Evolutionary conservation across 2,113 vertebrate species (phyloP), one percentile per base, ranked within the genome.

Genomic region (Danionella cerebrum): DNA sequence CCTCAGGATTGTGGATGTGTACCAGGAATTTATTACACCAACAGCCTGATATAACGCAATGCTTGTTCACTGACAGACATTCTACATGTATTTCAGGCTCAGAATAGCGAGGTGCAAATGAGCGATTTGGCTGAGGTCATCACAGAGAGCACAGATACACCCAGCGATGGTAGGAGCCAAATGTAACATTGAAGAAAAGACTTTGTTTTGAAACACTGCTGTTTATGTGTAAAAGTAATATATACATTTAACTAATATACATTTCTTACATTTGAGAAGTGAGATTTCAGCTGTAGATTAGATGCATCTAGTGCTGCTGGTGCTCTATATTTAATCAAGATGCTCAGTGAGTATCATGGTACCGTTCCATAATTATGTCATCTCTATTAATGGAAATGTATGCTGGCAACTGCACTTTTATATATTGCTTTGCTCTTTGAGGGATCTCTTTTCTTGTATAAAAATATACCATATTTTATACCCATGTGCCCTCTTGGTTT

Each of bases 101-200:
- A 80, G 79, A 75, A 76, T 22, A 38, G 77, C 13, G 79, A 78
- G 52, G 70, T 69, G 63, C 73, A 75, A 62, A 64, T 72, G 31
- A 60, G 71, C 0, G 74, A 76, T n/a, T 48, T 67, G 13, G 70
- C 45, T 0, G 79, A 77, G 27, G 68, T 67, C n/a, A 31, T 75
- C 25, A 41, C 16, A 19, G 67, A 72, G 41, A 57, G 38, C 48
- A 60, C 73, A 4, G 75, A 74, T 12, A 48, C 36, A 0, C 31
- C 53, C 19, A 16, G 39, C 16, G 29, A 57, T 54, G 71, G 69
- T 78, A 67, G 54, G 62, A 38, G 58, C 24, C 8, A 11, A n/a
- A 11, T n/a, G 13, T 5, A 24, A 38, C 22, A 13, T 21, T 38
- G 10, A 19, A 1, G 18, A 25, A 45, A 39, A 12, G 12, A 21